Evolutionary conservation across 2,797 vertebrate species (phyloP).

Genomic region (Hippopotamyrus pictus): DNA sequence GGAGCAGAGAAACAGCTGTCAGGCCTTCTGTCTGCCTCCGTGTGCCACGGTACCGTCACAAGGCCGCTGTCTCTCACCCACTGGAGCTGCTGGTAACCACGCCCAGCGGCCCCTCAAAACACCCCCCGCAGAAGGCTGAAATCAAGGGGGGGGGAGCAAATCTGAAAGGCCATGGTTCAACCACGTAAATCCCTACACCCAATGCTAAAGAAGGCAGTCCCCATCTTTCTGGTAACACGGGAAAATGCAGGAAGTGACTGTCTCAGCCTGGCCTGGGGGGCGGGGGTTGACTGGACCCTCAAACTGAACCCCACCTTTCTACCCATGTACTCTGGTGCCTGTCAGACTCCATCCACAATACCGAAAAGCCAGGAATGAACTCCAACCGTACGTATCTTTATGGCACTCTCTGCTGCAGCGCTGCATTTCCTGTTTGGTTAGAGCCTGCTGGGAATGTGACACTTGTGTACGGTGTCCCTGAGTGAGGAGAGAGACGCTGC

Average conservation of each 20-base stretch:
- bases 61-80: background rate
- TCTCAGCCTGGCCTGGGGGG: background rate
- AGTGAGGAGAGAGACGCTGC: background rate
- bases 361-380: background rate
- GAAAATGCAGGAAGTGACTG: background rate
- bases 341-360: background rate
- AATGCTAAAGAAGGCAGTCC: background rate
- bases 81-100: background rate
- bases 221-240: background rate
- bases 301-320: background rate
- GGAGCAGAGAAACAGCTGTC: background rate
- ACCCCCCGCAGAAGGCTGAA: background rate
- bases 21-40: background rate
- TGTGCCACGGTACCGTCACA: background rate
- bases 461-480: background rate
- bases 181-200: background rate
- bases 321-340: background rate
- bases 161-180: background rate
- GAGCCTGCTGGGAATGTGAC: background rate
- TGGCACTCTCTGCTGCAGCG: background rate
- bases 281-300: background rate
- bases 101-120: background rate
- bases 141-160: background rate
- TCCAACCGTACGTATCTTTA: background rate
- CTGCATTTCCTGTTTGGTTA: background rate